A percentile compares a stretch with the other conserved stretches of the same genome.
These are phyloP conservation scores for Sarcophaga variegata DNA, from an alignment of 2,888 invertebrate genomes.

Conservation along the genomic window DNA sequence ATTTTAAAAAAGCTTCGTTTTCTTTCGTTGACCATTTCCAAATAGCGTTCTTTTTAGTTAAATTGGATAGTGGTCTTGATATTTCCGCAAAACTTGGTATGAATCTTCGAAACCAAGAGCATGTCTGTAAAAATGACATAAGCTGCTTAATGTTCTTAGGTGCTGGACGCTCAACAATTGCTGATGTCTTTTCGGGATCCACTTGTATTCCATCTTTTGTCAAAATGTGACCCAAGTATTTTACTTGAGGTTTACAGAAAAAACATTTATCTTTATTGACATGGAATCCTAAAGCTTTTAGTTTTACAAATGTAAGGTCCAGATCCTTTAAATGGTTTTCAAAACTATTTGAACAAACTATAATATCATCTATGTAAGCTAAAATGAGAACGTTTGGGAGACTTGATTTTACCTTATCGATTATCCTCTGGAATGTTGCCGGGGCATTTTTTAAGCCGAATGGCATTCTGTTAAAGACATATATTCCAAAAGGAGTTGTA, in stretches of 20 bases:
- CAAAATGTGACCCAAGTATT: conserved; percentile 74
- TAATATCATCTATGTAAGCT: conserved; percentile 74
- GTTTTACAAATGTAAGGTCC: background rate
- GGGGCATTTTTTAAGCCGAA: conserved; percentile 75
- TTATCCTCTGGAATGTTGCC: conserved; percentile 73
- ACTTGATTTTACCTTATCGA: conserved; percentile 71
- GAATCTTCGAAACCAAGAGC: conserved; percentile 74
- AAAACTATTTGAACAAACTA: conserved; percentile 72
- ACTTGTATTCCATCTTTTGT: conserved; percentile 72
- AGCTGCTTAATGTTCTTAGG: conserved; percentile 71
- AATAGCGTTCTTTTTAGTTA: conserved; percentile 72
- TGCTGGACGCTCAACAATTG: conserved; percentile 65
- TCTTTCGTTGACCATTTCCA: conserved; percentile 40
- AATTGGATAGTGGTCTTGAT: conserved; percentile 73
- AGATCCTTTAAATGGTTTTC: conserved; percentile 73
- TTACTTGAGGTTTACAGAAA: conserved; percentile 65
- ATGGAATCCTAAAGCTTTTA: conserved; percentile 69
- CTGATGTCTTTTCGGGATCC: conserved; percentile 74
- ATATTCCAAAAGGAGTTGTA: conserved; percentile 76
- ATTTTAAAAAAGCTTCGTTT: conserved; percentile 62
- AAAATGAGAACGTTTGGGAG: conserved; percentile 64
- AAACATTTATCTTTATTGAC: conserved; percentile 73
- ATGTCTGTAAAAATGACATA: conserved; percentile 73
- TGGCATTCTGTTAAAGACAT: conserved; percentile 75
- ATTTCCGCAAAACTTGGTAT: conserved; percentile 65